Evolutionary conservation across 2,113 vertebrate genomes (phyloP), one percentile per base, ranked within the genome.

Genomic region (Circaetus gallicus): DNA sequence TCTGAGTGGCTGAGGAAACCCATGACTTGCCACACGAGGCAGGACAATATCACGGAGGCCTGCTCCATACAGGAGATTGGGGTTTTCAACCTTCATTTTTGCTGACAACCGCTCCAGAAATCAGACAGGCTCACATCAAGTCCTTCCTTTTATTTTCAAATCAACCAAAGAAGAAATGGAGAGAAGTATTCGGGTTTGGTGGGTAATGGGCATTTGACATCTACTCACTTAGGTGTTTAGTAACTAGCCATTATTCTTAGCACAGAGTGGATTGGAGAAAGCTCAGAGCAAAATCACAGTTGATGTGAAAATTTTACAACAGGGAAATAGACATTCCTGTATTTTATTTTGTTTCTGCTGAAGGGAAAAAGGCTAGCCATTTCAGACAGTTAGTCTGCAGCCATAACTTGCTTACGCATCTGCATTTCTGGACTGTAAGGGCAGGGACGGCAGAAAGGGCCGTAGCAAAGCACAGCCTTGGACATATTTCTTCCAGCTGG

Each of bases 141-240:
- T n/a, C 69, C 15, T 72, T 52, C 56, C 22, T 92, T 90, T 84
- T 59, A 31, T 84, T 94, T 95, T 59, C 69, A 91, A 62, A 89
- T 61, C 19, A 36, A 25, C 42, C 56, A n/a, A 79, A 92, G 70
- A 92, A 90, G 19, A 79, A 90, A 86, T 3, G 19, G 45, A 40
- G 32, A 78, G 7, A 67, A 74, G 5, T 26, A 29, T 89, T 76
- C 36, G 29, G 28, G 15, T 79, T 49, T 76, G 62, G 56, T 71
- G 20, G 7, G n/a, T 66, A 92, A 81, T 22, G 11, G 36, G 21
- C 52, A 24, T 34, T 79, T 84, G 73, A 52, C 3, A 4, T 42
- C 36, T 28, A 43, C 56, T 71, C 29, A 36, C 58, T 82, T 38
- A 25, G 31, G 31, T 79, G 36, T 56, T 86, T 43, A 63, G 63